Percentiles rank a stretch among this genome's conserved stretches.
Conservation (phyloP, 2,888 invertebrate genomes). For the Lochmaea capreae region DNA sequence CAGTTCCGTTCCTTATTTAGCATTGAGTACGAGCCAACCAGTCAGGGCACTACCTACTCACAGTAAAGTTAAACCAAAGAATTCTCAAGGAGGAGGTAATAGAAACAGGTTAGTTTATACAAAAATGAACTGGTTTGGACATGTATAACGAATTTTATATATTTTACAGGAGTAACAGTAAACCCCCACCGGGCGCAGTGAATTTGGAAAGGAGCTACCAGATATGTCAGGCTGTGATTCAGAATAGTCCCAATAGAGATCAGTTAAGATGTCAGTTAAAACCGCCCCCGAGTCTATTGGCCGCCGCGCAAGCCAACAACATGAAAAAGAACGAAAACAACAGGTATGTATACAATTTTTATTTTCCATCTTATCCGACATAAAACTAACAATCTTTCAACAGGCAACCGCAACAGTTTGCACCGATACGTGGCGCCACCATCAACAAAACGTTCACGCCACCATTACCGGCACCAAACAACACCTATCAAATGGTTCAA, state of each 20-base stretch:
- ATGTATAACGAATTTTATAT: neutral
- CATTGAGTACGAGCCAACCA: slow-evolving; percentile 67
- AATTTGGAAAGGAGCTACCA: slow-evolving; percentile 95
- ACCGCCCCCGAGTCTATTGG: slow-evolving; percentile 84
- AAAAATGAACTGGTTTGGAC: neutral
- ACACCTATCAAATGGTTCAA: slow-evolving; percentile 59
- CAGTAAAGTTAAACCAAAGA: slow-evolving; percentile 63
- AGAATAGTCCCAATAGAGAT: slow-evolving; percentile 92
- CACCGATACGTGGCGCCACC: slow-evolving; percentile 60
- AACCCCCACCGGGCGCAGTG: slow-evolving; percentile 89
- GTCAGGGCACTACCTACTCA: slow-evolving; percentile 66
- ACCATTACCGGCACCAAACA: slow-evolving; percentile 60
- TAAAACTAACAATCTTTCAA: slow-evolving; percentile 18
- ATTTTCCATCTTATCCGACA: neutral
- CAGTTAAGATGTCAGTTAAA: slow-evolving; percentile 86
- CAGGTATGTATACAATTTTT: slow-evolving; percentile 26
- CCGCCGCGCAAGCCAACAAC: slow-evolving; percentile 59
- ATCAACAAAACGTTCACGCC: slow-evolving; percentile 64
- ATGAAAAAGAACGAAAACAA: slow-evolving; percentile 58
- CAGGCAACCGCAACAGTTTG: slow-evolving; percentile 54
- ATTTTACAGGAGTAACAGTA: slow-evolving; percentile 70
- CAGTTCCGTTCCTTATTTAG: slow-evolving; percentile 67
- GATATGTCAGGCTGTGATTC: slow-evolving; percentile 93
- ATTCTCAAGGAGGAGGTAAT: slow-evolving; percentile 34
- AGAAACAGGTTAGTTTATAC: slow-evolving; percentile 26